phyloP scores from a whole-genome alignment of 2,797 vertebrate species.

The Fratercula arctica region DNA sequence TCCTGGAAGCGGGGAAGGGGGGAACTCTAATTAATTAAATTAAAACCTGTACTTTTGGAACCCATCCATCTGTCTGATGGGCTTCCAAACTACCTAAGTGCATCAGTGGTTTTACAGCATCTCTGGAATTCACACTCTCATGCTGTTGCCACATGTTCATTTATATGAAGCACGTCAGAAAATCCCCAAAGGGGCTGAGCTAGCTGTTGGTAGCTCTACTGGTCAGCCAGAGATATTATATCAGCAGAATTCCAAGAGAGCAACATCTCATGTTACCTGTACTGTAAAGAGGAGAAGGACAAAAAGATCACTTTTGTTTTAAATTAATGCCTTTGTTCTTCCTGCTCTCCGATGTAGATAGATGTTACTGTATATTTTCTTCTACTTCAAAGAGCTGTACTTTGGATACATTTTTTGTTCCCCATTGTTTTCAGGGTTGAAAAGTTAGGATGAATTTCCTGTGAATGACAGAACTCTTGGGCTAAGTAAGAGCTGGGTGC shows the following conservation, averaged over 20 bases:
- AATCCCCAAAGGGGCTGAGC: neutral
- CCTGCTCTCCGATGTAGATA: neutral
- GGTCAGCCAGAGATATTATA: neutral
- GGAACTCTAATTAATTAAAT: neutral
- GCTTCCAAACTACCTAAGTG: neutral
- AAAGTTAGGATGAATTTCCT: conserved; percentile 42
- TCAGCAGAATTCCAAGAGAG: neutral
- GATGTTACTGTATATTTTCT: neutral
- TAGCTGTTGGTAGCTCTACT: neutral
- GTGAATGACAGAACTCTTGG: conserved; percentile 11
- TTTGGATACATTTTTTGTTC: conserved; percentile 2
- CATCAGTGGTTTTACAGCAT: neutral
- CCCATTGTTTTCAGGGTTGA: conserved; percentile 8
- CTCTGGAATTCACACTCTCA: conserved; percentile 22
- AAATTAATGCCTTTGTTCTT: neutral
- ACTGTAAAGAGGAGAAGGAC: neutral
- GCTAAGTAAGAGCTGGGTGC: neutral
- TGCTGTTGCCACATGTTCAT: neutral
- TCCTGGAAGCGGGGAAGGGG: neutral
- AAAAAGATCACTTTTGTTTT: neutral
- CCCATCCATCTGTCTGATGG: neutral
- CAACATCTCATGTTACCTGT: neutral
- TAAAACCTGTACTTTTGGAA: conserved; percentile 2
- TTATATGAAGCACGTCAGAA: neutral
- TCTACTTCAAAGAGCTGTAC: conserved; percentile 10